Conservation (phyloP, 2,797 vertebrate species). For the Picus viridis region DNA sequence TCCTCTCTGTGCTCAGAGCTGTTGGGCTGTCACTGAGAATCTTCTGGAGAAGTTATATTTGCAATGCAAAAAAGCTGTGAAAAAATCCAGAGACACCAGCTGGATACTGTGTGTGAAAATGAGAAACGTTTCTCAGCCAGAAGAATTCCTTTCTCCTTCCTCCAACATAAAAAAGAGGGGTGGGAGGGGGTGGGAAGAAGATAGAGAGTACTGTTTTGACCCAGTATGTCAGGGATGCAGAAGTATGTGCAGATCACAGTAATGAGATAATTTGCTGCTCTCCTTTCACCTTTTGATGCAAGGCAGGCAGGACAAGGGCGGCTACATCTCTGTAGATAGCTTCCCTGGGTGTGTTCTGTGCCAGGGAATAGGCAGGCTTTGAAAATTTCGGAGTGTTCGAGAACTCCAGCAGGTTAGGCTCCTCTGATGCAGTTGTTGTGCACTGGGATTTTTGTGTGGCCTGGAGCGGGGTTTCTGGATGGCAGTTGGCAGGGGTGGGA, state of each 20-base stretch:
- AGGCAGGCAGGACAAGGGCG: background rate
- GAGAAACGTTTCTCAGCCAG: background rate
- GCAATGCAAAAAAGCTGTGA: slow-evolving; percentile 35
- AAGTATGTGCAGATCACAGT: background rate
- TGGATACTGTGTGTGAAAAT: slow-evolving; percentile 5
- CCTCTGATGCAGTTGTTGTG: background rate
- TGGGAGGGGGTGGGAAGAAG: too few species aligned
- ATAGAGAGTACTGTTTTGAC: background rate
- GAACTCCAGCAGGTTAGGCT: background rate
- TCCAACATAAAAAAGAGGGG: background rate
- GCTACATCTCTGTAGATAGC: background rate
- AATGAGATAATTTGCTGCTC: background rate
- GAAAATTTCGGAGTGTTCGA: background rate
- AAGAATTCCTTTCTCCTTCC: slow-evolving; percentile 7
- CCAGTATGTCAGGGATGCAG: background rate
- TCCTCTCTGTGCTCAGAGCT: background rate
- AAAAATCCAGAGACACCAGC: slow-evolving; percentile 39
- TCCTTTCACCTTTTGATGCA: background rate
- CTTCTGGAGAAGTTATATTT: background rate
- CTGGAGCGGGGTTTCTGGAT: background rate
- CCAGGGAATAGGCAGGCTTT: background rate
- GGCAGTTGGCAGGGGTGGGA: background rate
- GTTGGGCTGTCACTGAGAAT: background rate
- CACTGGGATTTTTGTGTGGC: background rate
- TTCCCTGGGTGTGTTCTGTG: background rate